Evolutionary conservation across 2,797 vertebrate genomes (phyloP).

Genomic region (Catharus ustulatus): DNA sequence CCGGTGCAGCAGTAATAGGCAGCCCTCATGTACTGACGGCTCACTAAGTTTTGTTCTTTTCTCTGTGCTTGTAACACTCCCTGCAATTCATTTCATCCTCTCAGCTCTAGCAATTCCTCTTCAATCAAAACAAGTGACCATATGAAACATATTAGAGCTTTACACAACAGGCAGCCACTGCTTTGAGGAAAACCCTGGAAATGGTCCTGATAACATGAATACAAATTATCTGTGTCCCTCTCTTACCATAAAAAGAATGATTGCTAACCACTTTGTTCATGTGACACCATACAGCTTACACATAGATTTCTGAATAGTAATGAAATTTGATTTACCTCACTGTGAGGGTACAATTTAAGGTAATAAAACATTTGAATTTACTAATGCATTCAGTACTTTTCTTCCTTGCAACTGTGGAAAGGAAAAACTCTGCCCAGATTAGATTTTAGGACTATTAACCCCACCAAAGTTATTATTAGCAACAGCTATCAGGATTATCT

Average conservation of each 20-base stretch:
- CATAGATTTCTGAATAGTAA: background rate
- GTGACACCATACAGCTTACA: background rate
- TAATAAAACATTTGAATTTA: background rate
- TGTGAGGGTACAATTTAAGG: background rate
- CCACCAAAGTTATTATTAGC: background rate
- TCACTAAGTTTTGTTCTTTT: background rate
- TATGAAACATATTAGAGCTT: slow-evolving; percentile 19
- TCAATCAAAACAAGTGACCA: slow-evolving; percentile 65
- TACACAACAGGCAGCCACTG: background rate
- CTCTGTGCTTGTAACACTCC: slow-evolving; percentile 3
- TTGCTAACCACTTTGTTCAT: background rate
- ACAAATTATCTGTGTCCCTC: background rate
- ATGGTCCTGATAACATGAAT: background rate
- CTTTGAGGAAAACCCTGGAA: slow-evolving; percentile 13
- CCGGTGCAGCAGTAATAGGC: slow-evolving; percentile 24
- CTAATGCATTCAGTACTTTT: background rate
- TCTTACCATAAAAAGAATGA: background rate
- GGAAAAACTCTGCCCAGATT: background rate
- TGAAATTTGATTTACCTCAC: background rate
- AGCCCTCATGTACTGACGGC: background rate
- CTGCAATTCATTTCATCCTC: slow-evolving; percentile 19
- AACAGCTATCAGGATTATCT: background rate
- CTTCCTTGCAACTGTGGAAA: background rate
- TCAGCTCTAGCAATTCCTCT: slow-evolving; percentile 48
- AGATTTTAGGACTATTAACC: background rate